These are phyloP conservation scores for Tragelaphus eurycerus DNA, from an alignment of 2,797 vertebrate species.

Conservation along the genomic window DNA sequence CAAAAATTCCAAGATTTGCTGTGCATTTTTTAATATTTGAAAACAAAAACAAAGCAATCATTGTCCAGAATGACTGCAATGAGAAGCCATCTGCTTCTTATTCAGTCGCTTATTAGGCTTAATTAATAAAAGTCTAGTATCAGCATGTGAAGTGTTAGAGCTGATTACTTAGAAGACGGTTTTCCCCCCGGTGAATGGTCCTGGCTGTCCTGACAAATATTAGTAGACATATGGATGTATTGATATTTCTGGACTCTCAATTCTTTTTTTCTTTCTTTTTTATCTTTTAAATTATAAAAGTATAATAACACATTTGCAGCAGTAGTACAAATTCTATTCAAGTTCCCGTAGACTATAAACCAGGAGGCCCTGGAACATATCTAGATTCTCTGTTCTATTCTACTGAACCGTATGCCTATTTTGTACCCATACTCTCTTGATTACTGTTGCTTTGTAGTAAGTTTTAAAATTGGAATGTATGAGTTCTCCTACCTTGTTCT, in stretches of 20 bases:
- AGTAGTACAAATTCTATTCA: background rate
- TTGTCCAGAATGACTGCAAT: background rate
- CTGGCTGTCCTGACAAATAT: background rate
- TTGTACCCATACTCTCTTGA: background rate
- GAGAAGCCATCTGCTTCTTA: background rate
- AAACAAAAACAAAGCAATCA: background rate
- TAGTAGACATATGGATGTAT: background rate
- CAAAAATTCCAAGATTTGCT: background rate
- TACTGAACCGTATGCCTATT: background rate
- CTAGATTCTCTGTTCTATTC: background rate
- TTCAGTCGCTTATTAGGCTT: background rate
- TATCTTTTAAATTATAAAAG: background rate
- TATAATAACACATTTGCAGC: background rate
- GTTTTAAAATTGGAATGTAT: background rate
- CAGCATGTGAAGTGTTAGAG: background rate
- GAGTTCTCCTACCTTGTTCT: background rate
- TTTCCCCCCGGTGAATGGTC: background rate
- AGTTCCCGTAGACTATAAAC: background rate
- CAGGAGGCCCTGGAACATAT: background rate
- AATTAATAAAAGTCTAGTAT: background rate
- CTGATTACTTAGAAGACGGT: background rate
- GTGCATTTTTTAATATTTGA: background rate
- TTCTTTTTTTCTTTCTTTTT: background rate
- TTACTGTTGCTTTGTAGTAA: background rate
- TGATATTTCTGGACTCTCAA: background rate